phyloP scores from a whole-genome alignment of 2,797 vertebrate genomes.

The Aphelocoma californica region DNA sequence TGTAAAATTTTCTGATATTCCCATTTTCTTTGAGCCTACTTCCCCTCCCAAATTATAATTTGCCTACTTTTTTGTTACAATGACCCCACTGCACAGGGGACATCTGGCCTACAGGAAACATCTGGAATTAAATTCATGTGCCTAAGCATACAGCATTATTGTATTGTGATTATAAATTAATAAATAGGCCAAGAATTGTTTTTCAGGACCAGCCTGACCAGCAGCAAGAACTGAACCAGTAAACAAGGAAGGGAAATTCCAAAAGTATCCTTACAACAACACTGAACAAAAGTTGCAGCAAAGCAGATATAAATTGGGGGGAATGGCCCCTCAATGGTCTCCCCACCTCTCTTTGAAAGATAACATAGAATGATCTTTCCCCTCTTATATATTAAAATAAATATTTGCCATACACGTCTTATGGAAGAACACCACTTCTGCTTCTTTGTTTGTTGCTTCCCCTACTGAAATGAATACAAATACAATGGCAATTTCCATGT shows the following conservation, averaged over 20 bases:
- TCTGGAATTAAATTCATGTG: neutral
- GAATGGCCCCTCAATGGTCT: neutral
- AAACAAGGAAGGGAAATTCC: neutral
- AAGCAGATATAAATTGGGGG: neutral
- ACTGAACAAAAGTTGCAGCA: neutral
- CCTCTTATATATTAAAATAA: neutral
- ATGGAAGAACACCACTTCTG: neutral
- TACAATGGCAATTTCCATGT: neutral
- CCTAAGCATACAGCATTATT: neutral
- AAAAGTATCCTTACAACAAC: neutral
- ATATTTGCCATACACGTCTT: rapidly evolving
- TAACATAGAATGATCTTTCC: neutral
- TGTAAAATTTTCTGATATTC: neutral
- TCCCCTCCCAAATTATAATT: neutral
- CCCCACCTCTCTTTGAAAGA: neutral
- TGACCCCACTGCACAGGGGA: neutral
- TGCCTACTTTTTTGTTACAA: neutral
- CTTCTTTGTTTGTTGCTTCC: neutral
- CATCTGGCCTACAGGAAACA: neutral
- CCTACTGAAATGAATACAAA: neutral
- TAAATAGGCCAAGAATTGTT: neutral
- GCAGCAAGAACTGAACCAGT: neutral
- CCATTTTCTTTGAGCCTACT: neutral
- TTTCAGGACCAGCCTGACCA: neutral
- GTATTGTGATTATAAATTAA: neutral